Evolutionary conservation across 1,140 invertebrate genomes (phyloP), one percentile per base, ranked within the genome.

Genomic region (Apis laboriosa): DNA sequence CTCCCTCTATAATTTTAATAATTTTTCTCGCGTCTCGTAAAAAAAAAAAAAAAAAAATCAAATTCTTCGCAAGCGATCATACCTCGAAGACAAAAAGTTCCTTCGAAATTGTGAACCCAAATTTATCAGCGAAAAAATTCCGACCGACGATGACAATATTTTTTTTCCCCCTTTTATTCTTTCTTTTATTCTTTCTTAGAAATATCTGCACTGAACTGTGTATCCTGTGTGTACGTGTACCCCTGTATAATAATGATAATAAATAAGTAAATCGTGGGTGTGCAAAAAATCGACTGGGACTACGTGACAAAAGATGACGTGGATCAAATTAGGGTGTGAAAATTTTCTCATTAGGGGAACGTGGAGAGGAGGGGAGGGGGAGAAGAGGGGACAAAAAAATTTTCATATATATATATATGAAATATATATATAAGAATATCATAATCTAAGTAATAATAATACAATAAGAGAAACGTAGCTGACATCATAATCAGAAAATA

Each of bases 401-500:
- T 84, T 90, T 78, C 77, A 88, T 91, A 91, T 88, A 86, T 43
- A 43, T 43, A 43, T 43, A 43, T 43, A 7, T 5, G 2, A 34
- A 34, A 43, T 43, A 43, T 43, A 43, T 43, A 43, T 43, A 43
- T 43, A 43, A 34, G 84, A 92, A 90, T 93, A n/a, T n/a, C 90
- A 92, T 91, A 88, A 43, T 93, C 92, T 93, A 94, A 89, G 88
- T 92, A 34, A 92, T 43, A 43, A 43, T 43, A 43, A 91, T 93
- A 87, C 89, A 92, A 89, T 91, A 92, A 92, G 91, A 91, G 89
- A 90, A 91, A 89, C 78, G 80, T 88, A 93, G 92, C 85, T 93
- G 89, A 94, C 92, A 93, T 92, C 85, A 92, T 93, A 93, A 92
- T 92, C 87, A 92, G 88, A 91, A 90, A 91, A 93, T 94, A 93